A percentile compares a stretch with the other conserved stretches of the same genome.
phyloP scores from a whole-genome alignment of 1,140 invertebrate species.

The Apis florea region DNA sequence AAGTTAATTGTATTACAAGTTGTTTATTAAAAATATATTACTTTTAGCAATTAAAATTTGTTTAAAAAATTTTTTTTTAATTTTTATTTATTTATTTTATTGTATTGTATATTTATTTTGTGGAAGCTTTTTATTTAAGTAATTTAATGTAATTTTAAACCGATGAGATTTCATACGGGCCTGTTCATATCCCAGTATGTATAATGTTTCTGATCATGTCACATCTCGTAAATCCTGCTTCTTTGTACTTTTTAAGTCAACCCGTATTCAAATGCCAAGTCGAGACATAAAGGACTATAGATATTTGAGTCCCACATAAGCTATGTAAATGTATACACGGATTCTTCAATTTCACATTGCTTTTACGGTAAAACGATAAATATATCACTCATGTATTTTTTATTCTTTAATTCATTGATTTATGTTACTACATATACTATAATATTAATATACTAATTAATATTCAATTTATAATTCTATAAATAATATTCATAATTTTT shows the following conservation, averaged over 20 bases:
- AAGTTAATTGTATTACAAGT: not conserved
- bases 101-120: not conserved
- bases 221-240: not conserved
- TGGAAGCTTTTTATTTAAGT: not conserved
- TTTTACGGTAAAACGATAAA: conserved; percentile 4
- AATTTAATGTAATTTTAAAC: conserved; percentile 7
- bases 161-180: conserved; percentile 16
- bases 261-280: conserved; percentile 17
- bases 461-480: no score
- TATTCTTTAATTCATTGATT: not conserved
- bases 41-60: not conserved
- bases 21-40: not conserved
- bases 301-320: not conserved
- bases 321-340: not conserved
- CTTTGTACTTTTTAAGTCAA: conserved; percentile 14
- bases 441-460: no score
- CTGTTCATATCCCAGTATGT: conserved; percentile 2
- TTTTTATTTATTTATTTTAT: no score
- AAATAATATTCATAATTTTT: no score
- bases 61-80: no score
- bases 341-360: conserved; percentile 27
- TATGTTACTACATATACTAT: no score
- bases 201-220: conserved; percentile 38
- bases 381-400: not conserved
- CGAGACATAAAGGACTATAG: conserved; percentile 25